phyloP scores from a whole-genome alignment of 2,888 invertebrate genomes.

The Lacanobia oleracea region DNA sequence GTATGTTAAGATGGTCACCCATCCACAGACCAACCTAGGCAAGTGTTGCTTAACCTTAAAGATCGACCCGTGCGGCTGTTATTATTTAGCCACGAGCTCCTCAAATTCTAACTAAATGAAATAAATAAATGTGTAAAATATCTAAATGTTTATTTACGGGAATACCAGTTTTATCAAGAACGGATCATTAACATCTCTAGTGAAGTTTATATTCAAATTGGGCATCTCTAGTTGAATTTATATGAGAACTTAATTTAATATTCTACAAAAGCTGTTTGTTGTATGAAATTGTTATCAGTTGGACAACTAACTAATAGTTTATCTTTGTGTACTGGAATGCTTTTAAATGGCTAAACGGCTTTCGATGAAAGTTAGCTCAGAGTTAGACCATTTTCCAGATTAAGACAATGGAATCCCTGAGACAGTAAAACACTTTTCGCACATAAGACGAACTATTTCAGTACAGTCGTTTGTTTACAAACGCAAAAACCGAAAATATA shows the following conservation, averaged over 20 bases:
- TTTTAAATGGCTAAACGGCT: neutral
- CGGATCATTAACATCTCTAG: constrained; percentile 8
- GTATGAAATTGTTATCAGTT: neutral
- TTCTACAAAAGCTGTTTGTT: neutral
- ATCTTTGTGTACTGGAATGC: neutral
- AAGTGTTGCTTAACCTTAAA: no score
- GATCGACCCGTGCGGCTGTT: no score
- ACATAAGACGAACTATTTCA: neutral
- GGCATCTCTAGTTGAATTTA: constrained; percentile 8
- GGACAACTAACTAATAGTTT: neutral
- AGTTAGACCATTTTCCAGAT: no score
- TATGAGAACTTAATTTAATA: constrained; percentile 9
- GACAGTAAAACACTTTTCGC: neutral
- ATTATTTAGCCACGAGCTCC: no score
- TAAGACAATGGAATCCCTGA: neutral
- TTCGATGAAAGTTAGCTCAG: no score
- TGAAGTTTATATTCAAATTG: constrained; percentile 22
- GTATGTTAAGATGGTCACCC: no score
- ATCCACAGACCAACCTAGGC: no score
- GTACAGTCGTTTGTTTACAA: neutral
- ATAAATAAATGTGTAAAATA: no score
- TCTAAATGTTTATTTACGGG: neutral
- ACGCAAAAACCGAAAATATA: constrained; percentile 20
- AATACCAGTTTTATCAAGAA: neutral
- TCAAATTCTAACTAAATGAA: neutral